Percentiles rank a stretch among this genome's conserved stretches.
These are phyloP conservation scores for Stenichneumon culpator DNA, from an alignment of 2,888 invertebrate species.

Conservation along the genomic window DNA sequence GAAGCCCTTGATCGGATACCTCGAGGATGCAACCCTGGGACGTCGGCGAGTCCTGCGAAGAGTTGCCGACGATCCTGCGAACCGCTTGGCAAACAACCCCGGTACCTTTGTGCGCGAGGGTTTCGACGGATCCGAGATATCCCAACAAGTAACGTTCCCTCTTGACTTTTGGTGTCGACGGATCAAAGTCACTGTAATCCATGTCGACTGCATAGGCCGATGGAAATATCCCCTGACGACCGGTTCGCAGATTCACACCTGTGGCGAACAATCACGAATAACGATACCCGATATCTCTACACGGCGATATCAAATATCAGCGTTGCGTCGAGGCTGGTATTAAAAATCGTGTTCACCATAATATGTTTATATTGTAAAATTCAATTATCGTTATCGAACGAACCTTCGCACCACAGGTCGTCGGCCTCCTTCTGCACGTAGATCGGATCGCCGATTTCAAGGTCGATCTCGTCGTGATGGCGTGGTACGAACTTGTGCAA, in stretches of 20 bases:
- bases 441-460: constrained; percentile 98
- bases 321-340: neutral
- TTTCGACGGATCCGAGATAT: constrained; percentile 98
- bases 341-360: neutral
- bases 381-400: constrained; percentile 56
- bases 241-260: constrained; percentile 98
- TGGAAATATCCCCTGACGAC: constrained; percentile 97
- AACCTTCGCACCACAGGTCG: constrained; percentile 99
- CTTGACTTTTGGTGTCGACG: constrained; percentile 93
- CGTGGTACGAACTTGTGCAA: constrained; percentile 98
- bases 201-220: constrained; percentile 98
- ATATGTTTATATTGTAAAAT: neutral
- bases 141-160: constrained; percentile 95
- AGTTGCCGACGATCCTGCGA: constrained; percentile 91
- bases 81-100: constrained; percentile 97
- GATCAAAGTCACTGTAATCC: constrained; percentile 98
- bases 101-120: constrained; percentile 98
- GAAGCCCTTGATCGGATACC: constrained; percentile 97
- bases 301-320: neutral
- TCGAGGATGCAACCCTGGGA: constrained; percentile 95
- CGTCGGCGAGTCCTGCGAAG: constrained; percentile 89
- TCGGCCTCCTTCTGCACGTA: constrained; percentile 98
- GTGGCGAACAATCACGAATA: constrained; percentile 74
- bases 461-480: constrained; percentile 97
- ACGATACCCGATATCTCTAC: constrained; percentile 16